Percentiles rank a stretch among this genome's conserved stretches.
Conservation (phyloP, 2,113 vertebrate genomes). For the Myiozetetes cayanensis region DNA sequence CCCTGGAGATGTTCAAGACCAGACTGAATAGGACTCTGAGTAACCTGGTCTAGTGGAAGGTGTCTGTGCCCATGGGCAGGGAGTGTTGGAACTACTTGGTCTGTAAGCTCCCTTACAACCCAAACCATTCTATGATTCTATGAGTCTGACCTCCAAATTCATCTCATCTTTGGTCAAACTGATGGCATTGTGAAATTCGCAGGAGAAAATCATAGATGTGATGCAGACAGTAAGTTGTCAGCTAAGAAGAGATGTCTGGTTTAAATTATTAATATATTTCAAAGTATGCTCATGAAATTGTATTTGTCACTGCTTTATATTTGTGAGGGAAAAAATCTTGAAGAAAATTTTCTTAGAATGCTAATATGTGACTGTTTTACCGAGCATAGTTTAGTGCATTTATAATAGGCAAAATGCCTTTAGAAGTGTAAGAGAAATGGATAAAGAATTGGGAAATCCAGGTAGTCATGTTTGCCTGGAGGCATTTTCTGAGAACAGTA, state of each 20-base stretch:
- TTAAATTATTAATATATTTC: neutral
- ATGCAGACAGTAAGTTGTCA: neutral
- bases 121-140: neutral
- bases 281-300: neutral
- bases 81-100: neutral
- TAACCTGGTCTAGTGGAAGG: neutral
- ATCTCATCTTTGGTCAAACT: neutral
- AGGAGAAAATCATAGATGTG: neutral
- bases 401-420: neutral
- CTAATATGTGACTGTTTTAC: neutral
- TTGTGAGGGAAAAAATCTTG: neutral
- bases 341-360: neutral
- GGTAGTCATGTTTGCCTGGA: constrained; percentile 31
- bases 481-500: constrained; percentile 16
- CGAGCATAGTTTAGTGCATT: neutral
- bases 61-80: neutral
- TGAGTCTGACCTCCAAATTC: neutral
- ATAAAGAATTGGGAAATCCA: constrained; percentile 33
- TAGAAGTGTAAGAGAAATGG: neutral
- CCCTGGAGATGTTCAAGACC: neutral
- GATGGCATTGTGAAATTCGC: neutral
- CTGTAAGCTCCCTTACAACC: neutral
- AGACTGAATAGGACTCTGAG: neutral
- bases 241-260: neutral
- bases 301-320: neutral